A percentile compares a stretch with the other conserved stretches of the same genome.
Evolutionary conservation across 2,113 vertebrate genomes (phyloP).

Genomic region (Octodon degus): DNA sequence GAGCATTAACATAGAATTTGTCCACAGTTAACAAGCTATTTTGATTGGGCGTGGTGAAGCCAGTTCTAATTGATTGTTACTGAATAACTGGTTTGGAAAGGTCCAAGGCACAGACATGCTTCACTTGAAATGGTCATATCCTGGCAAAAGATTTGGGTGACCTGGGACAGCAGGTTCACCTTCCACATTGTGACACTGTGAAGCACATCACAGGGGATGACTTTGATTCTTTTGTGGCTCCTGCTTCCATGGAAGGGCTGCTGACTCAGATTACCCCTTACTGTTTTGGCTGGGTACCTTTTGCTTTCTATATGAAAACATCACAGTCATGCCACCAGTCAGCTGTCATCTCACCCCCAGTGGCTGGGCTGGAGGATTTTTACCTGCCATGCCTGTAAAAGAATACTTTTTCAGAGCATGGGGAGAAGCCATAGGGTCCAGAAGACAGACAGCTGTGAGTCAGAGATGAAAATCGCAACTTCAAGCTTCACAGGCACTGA

Average conservation of each 20-base stretch:
- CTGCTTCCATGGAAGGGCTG: background rate
- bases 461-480: background rate
- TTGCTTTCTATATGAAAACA: conserved; percentile 31
- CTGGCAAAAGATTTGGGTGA: conserved; percentile 70
- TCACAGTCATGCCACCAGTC: background rate
- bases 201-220: conserved; percentile 48
- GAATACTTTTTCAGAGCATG: background rate
- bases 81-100: conserved; percentile 75
- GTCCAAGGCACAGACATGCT: background rate
- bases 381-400: background rate
- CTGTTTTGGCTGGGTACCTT: conserved; percentile 29
- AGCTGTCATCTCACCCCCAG: background rate
- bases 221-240: conserved; percentile 59
- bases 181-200: conserved; percentile 74
- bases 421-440: background rate
- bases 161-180: background rate
- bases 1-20: background rate
- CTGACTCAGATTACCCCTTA: conserved; percentile 3
- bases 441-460: background rate
- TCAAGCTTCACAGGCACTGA: background rate
- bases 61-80: conserved; percentile 60
- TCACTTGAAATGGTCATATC: conserved; percentile 73
- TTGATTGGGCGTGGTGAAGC: background rate
- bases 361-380: conserved; percentile 14
- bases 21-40: conserved; percentile 64